Base-by-base conservation (phyloP, 2,888 invertebrate genomes). In the Epirrita christyi region DNA sequence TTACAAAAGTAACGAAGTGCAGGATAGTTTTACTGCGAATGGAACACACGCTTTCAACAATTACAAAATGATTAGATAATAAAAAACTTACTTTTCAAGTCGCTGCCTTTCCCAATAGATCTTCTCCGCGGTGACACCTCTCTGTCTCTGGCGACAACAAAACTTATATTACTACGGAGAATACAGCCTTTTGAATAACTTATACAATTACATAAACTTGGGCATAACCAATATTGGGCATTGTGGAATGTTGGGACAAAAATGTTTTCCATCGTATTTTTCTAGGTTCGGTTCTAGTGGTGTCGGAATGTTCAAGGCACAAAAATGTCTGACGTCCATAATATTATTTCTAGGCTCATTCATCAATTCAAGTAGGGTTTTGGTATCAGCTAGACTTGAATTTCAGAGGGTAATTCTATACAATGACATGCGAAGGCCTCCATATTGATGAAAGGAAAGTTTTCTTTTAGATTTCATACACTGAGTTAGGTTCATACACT, bases 81-180 rank as follows among this genome's bases (percentile, higher is more conserved):
- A 9, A 32, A 52, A 32, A 78, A 86, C 92, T 87, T 85, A 92
- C 92, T 86, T 89, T 87, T 92, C 66, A 93, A 81, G 71, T 92
- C 92, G 68, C 81, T 80, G 69, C 82, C 78, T 83, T 88, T 92
- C 61, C 90, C 88, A 70, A 89, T 85, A 71, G 92, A 92, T 84
- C 89, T 86, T 78, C 90, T 86, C 77, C 91, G 80, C 8, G 95
- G 95, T 47, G 95, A 95, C 76, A 93, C 93, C 71, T 92, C 93
- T 73, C 90, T 91, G 84, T 95, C 95, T 78, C 95, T 95, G 93
- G 55, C 83, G 92, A 83, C 81, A 83, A 88, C 76, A 77, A 82
- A 86, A 93, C 95, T 95, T 93, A 94, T 72, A 84, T 88, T 83
- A 86, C 68, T 15, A 55, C 34, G 21, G 21, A 48, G 44, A 52